These are phyloP conservation scores for Prunella fulvescens DNA, from an alignment of 2,113 vertebrate species.

Conservation along the genomic window DNA sequence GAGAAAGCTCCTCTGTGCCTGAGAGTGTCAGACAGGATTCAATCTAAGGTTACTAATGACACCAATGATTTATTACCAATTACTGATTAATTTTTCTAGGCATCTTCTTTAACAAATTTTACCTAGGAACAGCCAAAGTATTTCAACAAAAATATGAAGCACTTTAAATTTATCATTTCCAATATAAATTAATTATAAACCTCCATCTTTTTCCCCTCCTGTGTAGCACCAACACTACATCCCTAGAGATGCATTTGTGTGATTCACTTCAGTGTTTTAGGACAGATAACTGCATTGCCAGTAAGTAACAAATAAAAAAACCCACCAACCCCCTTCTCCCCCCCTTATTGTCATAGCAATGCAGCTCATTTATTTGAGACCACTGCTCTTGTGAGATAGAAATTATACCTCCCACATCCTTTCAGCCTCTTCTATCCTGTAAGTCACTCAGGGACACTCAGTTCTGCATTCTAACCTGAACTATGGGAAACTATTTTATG, in stretches of 20 bases:
- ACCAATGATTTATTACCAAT: not conserved
- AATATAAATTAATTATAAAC: not conserved
- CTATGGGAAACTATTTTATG: not conserved
- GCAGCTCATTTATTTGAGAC: not conserved
- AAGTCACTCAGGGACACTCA: not conserved
- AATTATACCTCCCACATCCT: not conserved
- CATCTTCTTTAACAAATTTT: not conserved
- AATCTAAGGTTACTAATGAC: not conserved
- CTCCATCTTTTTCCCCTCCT: not conserved
- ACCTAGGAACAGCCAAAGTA: not conserved
- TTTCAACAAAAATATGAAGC: not conserved
- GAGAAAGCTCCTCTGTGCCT: not conserved
- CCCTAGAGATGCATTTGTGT: not conserved
- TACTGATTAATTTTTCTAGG: not conserved
- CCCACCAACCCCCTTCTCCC: accelerated
- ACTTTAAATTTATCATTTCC: not conserved
- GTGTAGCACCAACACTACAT: not conserved
- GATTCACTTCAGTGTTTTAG: not conserved
- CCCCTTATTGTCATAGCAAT: not conserved
- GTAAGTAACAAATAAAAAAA: not conserved
- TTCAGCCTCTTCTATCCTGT: not conserved
- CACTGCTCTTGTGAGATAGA: not conserved
- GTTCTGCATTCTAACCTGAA: not conserved
- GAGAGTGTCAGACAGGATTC: not conserved
- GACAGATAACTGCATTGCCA: not conserved